Conservation (phyloP, 2,888 invertebrate species). For the Plagodis pulveraria region DNA sequence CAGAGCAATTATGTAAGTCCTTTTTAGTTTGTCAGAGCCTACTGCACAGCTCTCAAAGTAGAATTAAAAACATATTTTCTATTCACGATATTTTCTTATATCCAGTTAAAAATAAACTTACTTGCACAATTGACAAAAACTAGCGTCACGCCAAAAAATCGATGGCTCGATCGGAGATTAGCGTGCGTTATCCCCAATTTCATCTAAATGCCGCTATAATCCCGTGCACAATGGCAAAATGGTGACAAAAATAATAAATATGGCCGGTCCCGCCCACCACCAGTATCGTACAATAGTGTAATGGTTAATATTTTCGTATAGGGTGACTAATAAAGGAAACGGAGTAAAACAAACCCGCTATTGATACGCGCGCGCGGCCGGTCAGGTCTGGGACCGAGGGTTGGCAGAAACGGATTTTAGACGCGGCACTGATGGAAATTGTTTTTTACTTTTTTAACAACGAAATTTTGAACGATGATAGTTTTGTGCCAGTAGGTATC, state of each 20-base stretch:
- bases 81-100: too few relatives aligned
- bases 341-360: constrained; percentile 71
- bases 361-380: constrained; percentile 55
- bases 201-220: constrained; percentile 83
- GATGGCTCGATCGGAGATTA: constrained; percentile 75
- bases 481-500: too few relatives aligned
- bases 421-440: background rate
- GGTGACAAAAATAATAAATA: constrained; percentile 85
- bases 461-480: too few relatives aligned
- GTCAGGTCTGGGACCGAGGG: constrained; percentile 13
- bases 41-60: too few relatives aligned
- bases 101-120: constrained; percentile 4
- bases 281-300: constrained; percentile 51
- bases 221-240: constrained; percentile 79
- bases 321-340: constrained; percentile 71
- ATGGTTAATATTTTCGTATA: constrained; percentile 72
- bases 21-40: too few relatives aligned
- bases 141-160: constrained; percentile 57
- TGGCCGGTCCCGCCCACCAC: constrained; percentile 69
- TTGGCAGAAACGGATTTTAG: background rate
- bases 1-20: too few relatives aligned
- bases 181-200: constrained; percentile 81
- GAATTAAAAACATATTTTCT: too few relatives aligned
- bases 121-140: constrained; percentile 25
- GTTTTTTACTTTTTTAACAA: too few relatives aligned